These are phyloP conservation scores for Halocynthia roretzi DNA, from an alignment of 23 tunicate species.

Conservation along the genomic window DNA sequence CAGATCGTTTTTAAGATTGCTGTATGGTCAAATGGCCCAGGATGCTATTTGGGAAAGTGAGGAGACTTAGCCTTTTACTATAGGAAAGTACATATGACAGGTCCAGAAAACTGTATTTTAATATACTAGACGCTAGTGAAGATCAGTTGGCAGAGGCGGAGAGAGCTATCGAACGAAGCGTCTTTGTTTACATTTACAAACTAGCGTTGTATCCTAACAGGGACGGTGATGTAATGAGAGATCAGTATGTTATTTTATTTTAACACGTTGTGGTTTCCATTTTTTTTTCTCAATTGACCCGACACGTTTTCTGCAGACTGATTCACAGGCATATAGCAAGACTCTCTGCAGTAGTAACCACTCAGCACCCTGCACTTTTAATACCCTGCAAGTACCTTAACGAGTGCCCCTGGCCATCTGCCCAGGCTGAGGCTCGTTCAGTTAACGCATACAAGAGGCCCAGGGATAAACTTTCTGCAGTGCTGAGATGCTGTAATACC, in stretches of 20 bases:
- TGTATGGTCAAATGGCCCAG: conserved; percentile 52
- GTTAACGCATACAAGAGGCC: conserved; percentile 82
- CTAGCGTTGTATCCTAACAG: conserved; percentile 84
- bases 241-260: conserved; percentile 52
- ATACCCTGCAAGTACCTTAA: conserved; percentile 60
- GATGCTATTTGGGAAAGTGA: conserved; percentile 74
- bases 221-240: conserved; percentile 74
- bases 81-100: no score
- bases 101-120: no score
- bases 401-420: conserved; percentile 98
- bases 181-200: conserved; percentile 62
- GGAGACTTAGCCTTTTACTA: not conserved
- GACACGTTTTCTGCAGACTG: conserved; percentile 23
- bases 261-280: no score
- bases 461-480: conserved; percentile 76
- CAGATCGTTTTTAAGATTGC: conserved; percentile 34
- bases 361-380: conserved; percentile 75
- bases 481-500: conserved; percentile 74
- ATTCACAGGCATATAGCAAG: conserved; percentile 65
- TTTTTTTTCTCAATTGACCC: not conserved
- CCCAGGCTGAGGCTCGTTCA: conserved; percentile 81
- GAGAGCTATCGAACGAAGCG: conserved; percentile 51
- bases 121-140: conserved; percentile 37
- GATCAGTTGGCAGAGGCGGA: conserved; percentile 71
- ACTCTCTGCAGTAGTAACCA: conserved; percentile 59